A percentile compares a stretch with the other conserved stretches of the same genome.
Evolutionary conservation across 2,113 vertebrate genomes (phyloP).

Genomic region (Osmerus eperlanus): DNA sequence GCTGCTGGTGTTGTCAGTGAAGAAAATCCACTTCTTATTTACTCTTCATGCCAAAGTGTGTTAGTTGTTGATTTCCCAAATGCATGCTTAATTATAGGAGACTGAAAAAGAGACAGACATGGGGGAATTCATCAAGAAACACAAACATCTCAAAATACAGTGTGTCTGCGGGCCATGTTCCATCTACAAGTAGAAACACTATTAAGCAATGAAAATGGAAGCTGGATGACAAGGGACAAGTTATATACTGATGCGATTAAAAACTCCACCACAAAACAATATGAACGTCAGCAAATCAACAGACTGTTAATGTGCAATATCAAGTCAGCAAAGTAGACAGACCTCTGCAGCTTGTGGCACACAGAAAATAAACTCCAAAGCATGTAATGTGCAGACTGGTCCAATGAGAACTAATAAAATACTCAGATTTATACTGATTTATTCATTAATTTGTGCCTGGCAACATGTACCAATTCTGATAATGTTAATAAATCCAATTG

Average conservation of each 20-base stretch:
- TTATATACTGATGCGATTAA: conserved; percentile 37
- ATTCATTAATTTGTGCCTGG: no score
- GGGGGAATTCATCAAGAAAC: conserved; percentile 39
- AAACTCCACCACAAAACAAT: conserved; percentile 35
- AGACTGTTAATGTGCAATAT: conserved; percentile 26
- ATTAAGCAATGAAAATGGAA: conserved; percentile 25
- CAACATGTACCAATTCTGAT: no score
- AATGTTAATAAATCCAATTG: no score
- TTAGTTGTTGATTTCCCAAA: conserved; percentile 53
- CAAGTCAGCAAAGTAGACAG: background rate
- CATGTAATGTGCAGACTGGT: no score
- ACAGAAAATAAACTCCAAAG: background rate
- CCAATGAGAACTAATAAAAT: no score
- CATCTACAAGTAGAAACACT: conserved; percentile 31
- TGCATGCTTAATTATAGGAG: conserved; percentile 56
- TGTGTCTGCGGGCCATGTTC: conserved; percentile 32
- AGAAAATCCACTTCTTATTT: conserved; percentile 16
- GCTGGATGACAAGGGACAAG: conserved; percentile 35
- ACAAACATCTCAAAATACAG: conserved; percentile 37
- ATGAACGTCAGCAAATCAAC: conserved; percentile 38
- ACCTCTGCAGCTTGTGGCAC: background rate
- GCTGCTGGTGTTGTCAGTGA: conserved; percentile 15
- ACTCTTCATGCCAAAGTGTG: conserved; percentile 24
- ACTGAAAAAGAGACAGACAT: conserved; percentile 35
- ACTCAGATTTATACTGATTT: no score